Percentiles rank a stretch among this genome's conserved stretches.
phyloP scores from a whole-genome alignment of 1,140 invertebrate species.

The Tenebrio molitor region DNA sequence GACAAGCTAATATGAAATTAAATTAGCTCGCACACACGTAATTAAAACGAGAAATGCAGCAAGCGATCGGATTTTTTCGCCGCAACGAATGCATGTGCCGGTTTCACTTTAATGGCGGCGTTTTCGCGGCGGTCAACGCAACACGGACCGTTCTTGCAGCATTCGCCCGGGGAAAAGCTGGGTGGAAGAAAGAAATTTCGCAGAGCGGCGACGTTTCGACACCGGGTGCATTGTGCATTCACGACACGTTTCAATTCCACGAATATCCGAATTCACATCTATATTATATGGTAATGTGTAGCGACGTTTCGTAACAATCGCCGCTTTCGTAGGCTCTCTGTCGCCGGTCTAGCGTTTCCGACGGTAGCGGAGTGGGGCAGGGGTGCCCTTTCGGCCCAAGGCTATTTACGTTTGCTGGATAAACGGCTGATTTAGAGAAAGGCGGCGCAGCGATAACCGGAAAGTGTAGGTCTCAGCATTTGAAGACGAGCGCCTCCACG shows the following conservation, averaged over 20 bases:
- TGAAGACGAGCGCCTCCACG: too few species aligned
- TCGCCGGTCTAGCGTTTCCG: too few species aligned
- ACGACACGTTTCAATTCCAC: neutral
- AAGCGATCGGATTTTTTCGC: neutral
- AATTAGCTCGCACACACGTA: conserved; percentile 11
- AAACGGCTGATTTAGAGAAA: too few species aligned
- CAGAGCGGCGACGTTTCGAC: neutral
- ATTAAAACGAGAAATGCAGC: conserved; percentile 37
- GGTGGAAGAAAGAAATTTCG: too few species aligned
- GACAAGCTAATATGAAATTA: conserved; percentile 35
- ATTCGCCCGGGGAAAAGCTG: neutral
- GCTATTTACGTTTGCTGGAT: too few species aligned
- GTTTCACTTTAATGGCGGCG: conserved; percentile 9
- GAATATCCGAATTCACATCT: conserved; percentile 8
- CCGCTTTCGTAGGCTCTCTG: neutral
- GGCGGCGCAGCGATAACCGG: too few species aligned
- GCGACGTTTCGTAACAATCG: neutral
- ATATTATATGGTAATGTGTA: conserved; percentile 8
- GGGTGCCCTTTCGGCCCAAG: too few species aligned
- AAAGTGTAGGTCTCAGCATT: too few species aligned
- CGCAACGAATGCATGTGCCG: neutral
- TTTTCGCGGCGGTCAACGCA: conserved; percentile 1
- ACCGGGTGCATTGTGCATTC: neutral
- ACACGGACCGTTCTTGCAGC: conserved; percentile 17
- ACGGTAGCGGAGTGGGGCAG: too few species aligned